Base-by-base conservation (phyloP, 2,113 vertebrate genomes). In the Pelobates fuscus region DNA sequence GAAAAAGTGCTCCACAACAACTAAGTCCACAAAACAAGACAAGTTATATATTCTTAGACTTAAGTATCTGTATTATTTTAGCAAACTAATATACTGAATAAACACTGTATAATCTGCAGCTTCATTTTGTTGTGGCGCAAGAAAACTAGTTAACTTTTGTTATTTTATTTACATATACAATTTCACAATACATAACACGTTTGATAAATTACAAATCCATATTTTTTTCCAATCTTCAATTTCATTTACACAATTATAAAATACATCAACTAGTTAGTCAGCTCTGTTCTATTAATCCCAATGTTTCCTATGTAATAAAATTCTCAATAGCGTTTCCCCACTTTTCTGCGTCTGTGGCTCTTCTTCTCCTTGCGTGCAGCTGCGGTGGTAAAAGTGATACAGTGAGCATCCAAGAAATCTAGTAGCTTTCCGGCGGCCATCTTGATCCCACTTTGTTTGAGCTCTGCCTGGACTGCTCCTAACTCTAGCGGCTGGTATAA, bases 321-420 rank as follows among this genome's bases (percentile, higher is more conserved):
- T 41, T 60, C 61, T 68, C 52, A 1, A 0, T 37, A 24, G 6
- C 37, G 37, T 71, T 46, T 77, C 78, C 20, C 81, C 78, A 41
- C 75, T 77, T 77, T 92, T 84, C 76, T 71, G 77, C 70, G 78
- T 71, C 79, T 52, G 57, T 0, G 7, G 0, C 46, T 69, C 65
- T 59, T 82, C 52, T 82, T 60, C 0, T 91, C 60, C 24, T 85
- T 92, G 21, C 93, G 88, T 0, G 91, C 89, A n/a, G 89, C 80
- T 0, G 95, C 95, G 0, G 92, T 97, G 69, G 95, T 98, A 70
- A 94, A 92, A 6, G 97, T 98, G 80, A 98, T 89, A 66, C 96
- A 95, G 67, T 96, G 95, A 29, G 94, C 86, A 60, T 99, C 97
- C 69, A 99, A 86, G 73, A 95, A 95, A 80, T 96, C 90, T 67